Evolutionary conservation across 2,888 invertebrate genomes (phyloP).

Genomic region (Rhamnusium bicolor): DNA sequence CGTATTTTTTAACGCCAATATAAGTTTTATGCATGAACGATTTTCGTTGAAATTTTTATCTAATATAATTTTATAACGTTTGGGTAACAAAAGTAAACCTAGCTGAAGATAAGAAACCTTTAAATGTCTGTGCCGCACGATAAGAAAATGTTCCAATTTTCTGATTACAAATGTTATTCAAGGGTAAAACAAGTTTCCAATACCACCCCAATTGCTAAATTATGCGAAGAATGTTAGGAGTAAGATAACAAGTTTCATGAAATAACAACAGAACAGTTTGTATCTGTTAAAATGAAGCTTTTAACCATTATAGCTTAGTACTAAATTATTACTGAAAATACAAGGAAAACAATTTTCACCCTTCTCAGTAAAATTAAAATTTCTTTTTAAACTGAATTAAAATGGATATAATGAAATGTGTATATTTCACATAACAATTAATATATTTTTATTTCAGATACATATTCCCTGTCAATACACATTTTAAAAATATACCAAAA

Average conservation of each 20-base stretch:
- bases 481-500: too few relatives aligned
- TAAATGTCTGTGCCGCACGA: neutral
- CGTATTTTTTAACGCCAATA: slow-evolving; percentile 1
- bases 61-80: slow-evolving; percentile 6
- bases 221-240: slow-evolving; percentile 1
- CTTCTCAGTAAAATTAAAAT: too few relatives aligned
- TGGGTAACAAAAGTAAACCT: slow-evolving; percentile 13
- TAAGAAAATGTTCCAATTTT: slow-evolving; percentile 21
- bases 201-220: slow-evolving; percentile 3
- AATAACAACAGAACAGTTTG: neutral
- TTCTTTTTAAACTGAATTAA: too few relatives aligned
- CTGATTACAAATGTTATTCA: slow-evolving; percentile 19
- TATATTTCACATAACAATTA: too few relatives aligned
- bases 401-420: too few relatives aligned
- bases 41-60: slow-evolving; percentile 12
- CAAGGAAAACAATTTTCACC: too few relatives aligned
- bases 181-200: slow-evolving; percentile 13
- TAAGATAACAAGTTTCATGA: neutral
- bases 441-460: too few relatives aligned
- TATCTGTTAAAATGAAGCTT: too few relatives aligned
- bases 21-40: slow-evolving; percentile 18
- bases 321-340: too few relatives aligned
- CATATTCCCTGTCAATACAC: too few relatives aligned
- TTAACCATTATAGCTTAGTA: too few relatives aligned
- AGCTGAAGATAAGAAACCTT: slow-evolving; percentile 14